Percentiles rank a stretch among this genome's conserved stretches.
These are phyloP conservation scores for Xylota segnis DNA, from an alignment of 2,888 invertebrate species.

Conservation along the genomic window DNA sequence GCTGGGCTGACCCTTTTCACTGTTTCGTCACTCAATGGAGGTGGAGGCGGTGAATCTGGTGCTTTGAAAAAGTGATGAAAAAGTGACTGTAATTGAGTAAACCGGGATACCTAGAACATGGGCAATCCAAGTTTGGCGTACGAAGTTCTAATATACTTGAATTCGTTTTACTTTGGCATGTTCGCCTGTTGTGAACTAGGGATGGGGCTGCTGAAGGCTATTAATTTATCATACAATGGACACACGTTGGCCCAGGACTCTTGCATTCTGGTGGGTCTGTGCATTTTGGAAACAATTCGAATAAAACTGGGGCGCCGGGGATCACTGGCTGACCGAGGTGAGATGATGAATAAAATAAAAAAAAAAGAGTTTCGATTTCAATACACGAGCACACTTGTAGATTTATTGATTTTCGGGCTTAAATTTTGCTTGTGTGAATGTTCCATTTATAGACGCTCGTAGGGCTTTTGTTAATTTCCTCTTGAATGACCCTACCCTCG, in stretches of 20 bases:
- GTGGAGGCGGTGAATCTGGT: conserved; percentile 37
- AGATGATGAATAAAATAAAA: conserved; percentile 14
- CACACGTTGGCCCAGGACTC: conserved; percentile 92
- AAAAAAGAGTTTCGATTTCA: conserved; percentile 17
- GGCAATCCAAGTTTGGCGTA: conserved; percentile 92
- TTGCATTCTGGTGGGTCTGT: conserved; percentile 90
- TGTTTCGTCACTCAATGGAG: conserved; percentile 19
- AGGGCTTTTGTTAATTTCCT: conserved; percentile 27
- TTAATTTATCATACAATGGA: conserved; percentile 91
- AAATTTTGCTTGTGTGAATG: not conserved
- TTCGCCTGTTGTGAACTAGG: conserved; percentile 93
- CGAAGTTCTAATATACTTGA: conserved; percentile 92
- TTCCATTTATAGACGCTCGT: conserved; percentile 23
- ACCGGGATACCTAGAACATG: conserved; percentile 81
- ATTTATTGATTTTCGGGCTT: conserved; percentile 36
- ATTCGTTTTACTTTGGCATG: conserved; percentile 94
- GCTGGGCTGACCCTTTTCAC: conserved; percentile 36
- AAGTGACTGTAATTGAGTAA: conserved; percentile 26
- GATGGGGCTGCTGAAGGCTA: conserved; percentile 92
- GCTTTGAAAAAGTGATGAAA: conserved; percentile 33
- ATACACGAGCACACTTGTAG: conserved; percentile 4
- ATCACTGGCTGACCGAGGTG: conserved; percentile 83
- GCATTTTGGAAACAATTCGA: conserved; percentile 92
- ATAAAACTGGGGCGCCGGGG: conserved; percentile 94
- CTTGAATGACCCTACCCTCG: conserved; percentile 20